Base-by-base conservation (phyloP, 1,140 invertebrate species). In the Drosophila albomicans region DNA sequence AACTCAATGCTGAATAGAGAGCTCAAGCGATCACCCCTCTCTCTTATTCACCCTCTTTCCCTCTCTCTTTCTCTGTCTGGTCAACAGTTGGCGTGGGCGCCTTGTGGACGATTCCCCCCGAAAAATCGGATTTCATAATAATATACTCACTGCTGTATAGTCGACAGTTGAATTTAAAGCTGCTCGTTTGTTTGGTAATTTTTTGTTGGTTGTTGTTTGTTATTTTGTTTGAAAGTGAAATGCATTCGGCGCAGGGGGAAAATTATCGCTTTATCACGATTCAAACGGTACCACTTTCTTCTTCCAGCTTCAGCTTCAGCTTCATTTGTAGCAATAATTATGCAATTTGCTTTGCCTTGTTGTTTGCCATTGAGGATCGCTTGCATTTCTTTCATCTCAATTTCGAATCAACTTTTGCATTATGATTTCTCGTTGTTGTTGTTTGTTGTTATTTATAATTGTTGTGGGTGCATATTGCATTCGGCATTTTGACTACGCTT, bases 191-290 rank as follows among this genome's bases (percentile, higher is more conserved):
- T 58, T 69, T 71, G 41, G 71, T 66, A 58, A 64, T 73, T 66
- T 72, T 46, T 56, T 32, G 13, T 74, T 66, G 28, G 25, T 56
- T 54, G 76, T 81, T 71, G 74, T 87, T 87, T 87, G 80, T 79
- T 87, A 82, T 72, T 56, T 77, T 65, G 88, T 56, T 79, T 66
- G 66, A 86, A 88, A 88, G 84, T 88, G 85, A 88, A 88, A 88
- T 88, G 84, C 84, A 88, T 89, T 88, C 30, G 30, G 51, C n/a
- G 51, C n/a, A 43, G 35, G 32, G 30, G 79, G 73, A 59, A 88
- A 88, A 88, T 88, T 88, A 88, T 88, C 84, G 84, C 84, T 88
- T 88, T 88, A 88, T 88, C 84, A 88, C 84, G 84, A 88, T 88
- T 88, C 84, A 88, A 88, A 89, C 84, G 84, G 85, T 88, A 84